Evolutionary conservation across 2,888 invertebrate species (phyloP), one percentile per base, ranked within the genome.

Genomic region (Zygothrica quintamaculata): DNA sequence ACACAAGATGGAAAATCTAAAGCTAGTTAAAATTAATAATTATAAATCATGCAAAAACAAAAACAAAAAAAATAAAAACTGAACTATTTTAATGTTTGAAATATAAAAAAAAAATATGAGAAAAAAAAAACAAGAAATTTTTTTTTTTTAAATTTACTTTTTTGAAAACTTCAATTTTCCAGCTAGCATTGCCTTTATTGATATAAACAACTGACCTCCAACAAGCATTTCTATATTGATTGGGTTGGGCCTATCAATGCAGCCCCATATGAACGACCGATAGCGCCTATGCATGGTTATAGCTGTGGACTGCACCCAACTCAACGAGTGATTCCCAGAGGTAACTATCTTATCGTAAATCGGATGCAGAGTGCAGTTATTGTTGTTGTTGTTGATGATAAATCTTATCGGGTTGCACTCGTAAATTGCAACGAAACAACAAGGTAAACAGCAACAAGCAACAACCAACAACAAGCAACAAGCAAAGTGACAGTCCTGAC

Each of bases 11-110:
- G 66, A 53, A 78, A 79, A 74, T 82, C 74, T 76, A 84, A 85
- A 85, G 79, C 84, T 81, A 82, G 81, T 85, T 85, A 84, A 82
- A 85, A 77, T 77, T 86, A 86, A 70, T 70, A 81, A 22, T 71
- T 79, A 79, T 77, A 73, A 77, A 80, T 70, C 77, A 79, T 74
- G 74, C 77, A 75, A 70, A 58, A 71, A 58, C 13, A 42, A 36
- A 71, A 61, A 68, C 72, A 71, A 58, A 15, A 42, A 36, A 71
- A 61, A 68, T 72, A 60, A 64, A 60, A 62, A 44, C 46, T 26
- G 69, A 65, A 80, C 81, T 76, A 84, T 78, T 85, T 88, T 88
- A 87, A 80, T 88, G 88, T 88, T 88, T 88, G 76, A 88, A 88
- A 88, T 87, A 88, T 73, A 87, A 77, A 80, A 69, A 80, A 69